phyloP scores from a whole-genome alignment of 2,113 vertebrate species.

The Atherinomorus stipes region DNA sequence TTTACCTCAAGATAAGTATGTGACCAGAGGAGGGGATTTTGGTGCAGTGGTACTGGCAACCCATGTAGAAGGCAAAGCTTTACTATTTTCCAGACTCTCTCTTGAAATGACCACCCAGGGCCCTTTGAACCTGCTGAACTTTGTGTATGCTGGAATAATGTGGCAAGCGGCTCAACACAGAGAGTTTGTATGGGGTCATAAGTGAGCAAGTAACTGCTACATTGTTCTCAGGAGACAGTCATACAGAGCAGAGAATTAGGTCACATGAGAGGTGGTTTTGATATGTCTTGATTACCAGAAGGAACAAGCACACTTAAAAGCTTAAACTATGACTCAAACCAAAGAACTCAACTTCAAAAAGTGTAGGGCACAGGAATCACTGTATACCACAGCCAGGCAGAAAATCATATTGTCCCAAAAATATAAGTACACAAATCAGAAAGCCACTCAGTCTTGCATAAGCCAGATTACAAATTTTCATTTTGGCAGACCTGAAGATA shows the following conservation, averaged over 20 bases:
- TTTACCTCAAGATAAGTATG: constrained; percentile 46
- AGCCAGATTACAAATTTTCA: too few relatives aligned
- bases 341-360: too few relatives aligned
- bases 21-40: constrained; percentile 66
- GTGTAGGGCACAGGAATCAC: too few relatives aligned
- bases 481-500: too few relatives aligned
- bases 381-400: too few relatives aligned
- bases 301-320: constrained; percentile 12
- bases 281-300: constrained; percentile 4
- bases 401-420: too few relatives aligned
- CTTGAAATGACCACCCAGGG: constrained; percentile 36
- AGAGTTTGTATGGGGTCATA: constrained; percentile 41
- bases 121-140: constrained; percentile 32
- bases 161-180: constrained; percentile 11
- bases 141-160: background rate
- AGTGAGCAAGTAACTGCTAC: constrained; percentile 8
- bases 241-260: background rate
- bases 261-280: background rate
- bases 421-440: too few relatives aligned
- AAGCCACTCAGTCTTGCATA: too few relatives aligned
- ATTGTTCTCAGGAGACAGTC: background rate
- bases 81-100: constrained; percentile 32
- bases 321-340: too few relatives aligned
- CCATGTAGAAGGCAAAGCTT: constrained; percentile 32
- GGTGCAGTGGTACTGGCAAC: constrained; percentile 56